Percentiles rank a stretch among this genome's conserved stretches.
These are phyloP conservation scores for Lasioglossum marginatum DNA, from an alignment of 2,888 invertebrate genomes.

Conservation along the genomic window DNA sequence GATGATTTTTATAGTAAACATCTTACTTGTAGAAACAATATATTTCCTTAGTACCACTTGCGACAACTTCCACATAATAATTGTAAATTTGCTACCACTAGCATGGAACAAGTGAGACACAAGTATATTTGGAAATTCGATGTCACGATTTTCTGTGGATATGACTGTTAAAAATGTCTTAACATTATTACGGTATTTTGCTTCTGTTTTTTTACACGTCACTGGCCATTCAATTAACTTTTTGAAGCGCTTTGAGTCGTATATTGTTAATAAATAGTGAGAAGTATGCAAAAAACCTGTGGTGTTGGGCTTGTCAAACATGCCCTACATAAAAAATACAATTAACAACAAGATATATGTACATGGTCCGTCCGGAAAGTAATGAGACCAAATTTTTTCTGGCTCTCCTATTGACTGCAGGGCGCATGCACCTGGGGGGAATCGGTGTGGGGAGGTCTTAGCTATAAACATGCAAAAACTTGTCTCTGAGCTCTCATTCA, in stretches of 20 bases:
- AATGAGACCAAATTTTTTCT: no score
- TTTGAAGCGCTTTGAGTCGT: slow-evolving; percentile 76
- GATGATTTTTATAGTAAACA: not conserved
- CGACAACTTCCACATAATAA: slow-evolving; percentile 81
- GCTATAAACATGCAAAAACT: no score
- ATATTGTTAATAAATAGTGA: slow-evolving; percentile 78
- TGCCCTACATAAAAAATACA: slow-evolving; percentile 73
- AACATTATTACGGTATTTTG: slow-evolving; percentile 78
- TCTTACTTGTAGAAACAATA: slow-evolving; percentile 74
- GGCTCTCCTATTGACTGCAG: no score
- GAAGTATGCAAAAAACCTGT: slow-evolving; percentile 79
- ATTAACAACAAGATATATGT: not conserved
- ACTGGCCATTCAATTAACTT: slow-evolving; percentile 80
- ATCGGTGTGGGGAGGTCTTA: no score
- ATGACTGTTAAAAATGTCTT: slow-evolving; percentile 76
- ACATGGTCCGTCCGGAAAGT: not conserved
- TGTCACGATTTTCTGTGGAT: slow-evolving; percentile 77
- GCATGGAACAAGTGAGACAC: slow-evolving; percentile 79
- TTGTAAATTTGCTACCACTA: slow-evolving; percentile 78
- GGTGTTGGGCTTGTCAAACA: slow-evolving; percentile 83
- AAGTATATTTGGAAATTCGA: slow-evolving; percentile 79
- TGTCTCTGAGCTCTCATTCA: no score
- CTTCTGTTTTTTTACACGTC: slow-evolving; percentile 79
- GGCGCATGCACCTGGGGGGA: no score
- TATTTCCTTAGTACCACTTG: slow-evolving; percentile 75